phyloP scores from a whole-genome alignment of 2,888 invertebrate genomes.

The Lingula anatina region DNA sequence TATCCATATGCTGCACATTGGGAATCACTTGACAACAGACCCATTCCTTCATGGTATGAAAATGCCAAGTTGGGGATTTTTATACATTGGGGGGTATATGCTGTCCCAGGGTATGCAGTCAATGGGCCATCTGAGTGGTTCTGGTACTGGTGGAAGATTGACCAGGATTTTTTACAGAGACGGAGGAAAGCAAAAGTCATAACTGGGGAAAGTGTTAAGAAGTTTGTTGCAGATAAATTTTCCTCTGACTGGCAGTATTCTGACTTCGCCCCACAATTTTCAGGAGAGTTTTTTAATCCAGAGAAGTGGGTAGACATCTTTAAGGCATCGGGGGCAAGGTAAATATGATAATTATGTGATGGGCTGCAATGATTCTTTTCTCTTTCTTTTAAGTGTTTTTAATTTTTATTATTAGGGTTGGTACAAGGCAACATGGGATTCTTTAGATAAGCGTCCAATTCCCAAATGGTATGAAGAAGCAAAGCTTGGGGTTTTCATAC shows the following conservation, averaged over 20 bases:
- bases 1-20: too few species aligned
- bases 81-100: conserved; percentile 52
- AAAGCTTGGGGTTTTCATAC: conserved; percentile 53
- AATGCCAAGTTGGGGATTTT: conserved; percentile 54
- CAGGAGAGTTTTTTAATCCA: conserved; percentile 78
- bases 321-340: conserved; percentile 78
- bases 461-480: conserved; percentile 51
- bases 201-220: conserved; percentile 21
- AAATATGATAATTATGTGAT: too few species aligned
- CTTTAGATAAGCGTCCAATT: conserved; percentile 48
- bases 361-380: too few species aligned
- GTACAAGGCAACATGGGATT: conserved; percentile 40
- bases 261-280: conserved; percentile 81
- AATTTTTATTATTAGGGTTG: too few species aligned
- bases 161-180: too few species aligned
- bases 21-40: conserved; percentile 49
- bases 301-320: conserved; percentile 78
- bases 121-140: conserved; percentile 73
- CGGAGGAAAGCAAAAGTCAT: too few species aligned
- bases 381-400: too few species aligned
- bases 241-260: conserved; percentile 81
- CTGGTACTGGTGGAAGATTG: conserved; percentile 69
- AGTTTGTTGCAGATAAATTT: conserved; percentile 76
- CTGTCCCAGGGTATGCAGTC: conserved; percentile 27
- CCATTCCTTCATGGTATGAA: conserved; percentile 50